These are phyloP conservation scores for Drosophila dives DNA, from an alignment of 2,888 invertebrate genomes.

Conservation along the genomic window DNA sequence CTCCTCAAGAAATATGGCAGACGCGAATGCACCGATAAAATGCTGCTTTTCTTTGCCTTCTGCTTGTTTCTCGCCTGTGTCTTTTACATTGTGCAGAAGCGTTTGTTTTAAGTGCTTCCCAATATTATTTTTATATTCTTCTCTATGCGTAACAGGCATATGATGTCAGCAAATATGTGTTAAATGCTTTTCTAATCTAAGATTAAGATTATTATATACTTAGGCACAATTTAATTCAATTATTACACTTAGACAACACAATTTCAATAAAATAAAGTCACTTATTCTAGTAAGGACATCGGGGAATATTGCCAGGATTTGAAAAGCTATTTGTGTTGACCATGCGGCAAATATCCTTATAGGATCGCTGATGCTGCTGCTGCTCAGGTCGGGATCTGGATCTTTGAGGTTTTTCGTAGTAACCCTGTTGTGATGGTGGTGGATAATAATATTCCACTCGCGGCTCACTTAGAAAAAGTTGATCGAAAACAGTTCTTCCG, in stretches of 20 bases:
- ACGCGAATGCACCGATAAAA: slow-evolving; percentile 97
- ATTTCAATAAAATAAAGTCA: slow-evolving; percentile 29
- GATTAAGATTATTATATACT: slow-evolving; percentile 22
- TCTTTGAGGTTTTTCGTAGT: slow-evolving; percentile 18
- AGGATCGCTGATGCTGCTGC: slow-evolving; percentile 56
- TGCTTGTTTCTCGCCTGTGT: slow-evolving; percentile 95
- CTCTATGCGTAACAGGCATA: slow-evolving; percentile 16
- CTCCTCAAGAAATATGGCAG: slow-evolving; percentile 96
- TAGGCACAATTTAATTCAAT: slow-evolving; percentile 40
- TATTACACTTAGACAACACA: slow-evolving; percentile 23
- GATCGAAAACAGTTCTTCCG: slow-evolving; percentile 35
- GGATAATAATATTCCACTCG: slow-evolving; percentile 43
- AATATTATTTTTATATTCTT: neutral
- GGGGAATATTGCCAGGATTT: slow-evolving; percentile 74
- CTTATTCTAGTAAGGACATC: slow-evolving; percentile 66
- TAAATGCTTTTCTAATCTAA: slow-evolving; percentile 46
- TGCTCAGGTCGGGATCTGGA: neutral
- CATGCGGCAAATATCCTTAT: slow-evolving; percentile 78
- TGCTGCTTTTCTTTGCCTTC: slow-evolving; percentile 94
- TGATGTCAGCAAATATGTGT: slow-evolving; percentile 25
- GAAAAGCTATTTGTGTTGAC: slow-evolving; percentile 75
- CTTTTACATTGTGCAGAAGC: slow-evolving; percentile 95
- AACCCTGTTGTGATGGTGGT: neutral
- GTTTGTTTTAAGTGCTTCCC: slow-evolving; percentile 88
- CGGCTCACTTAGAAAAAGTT: slow-evolving; percentile 39